Evolutionary conservation across 2,113 vertebrate genomes (phyloP).

Genomic region (Nibea coibor): DNA sequence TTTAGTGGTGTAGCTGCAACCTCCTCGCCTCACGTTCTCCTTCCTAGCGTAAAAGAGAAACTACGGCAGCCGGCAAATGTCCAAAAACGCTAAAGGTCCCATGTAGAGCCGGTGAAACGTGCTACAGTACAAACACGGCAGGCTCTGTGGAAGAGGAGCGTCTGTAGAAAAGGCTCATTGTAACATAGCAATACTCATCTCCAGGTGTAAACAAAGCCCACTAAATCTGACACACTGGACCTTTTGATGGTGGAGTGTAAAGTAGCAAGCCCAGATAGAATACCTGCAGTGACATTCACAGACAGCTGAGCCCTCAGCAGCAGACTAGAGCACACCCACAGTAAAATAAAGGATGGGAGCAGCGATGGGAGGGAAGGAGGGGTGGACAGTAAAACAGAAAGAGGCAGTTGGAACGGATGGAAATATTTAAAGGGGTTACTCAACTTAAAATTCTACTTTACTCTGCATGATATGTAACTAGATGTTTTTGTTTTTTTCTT

Average conservation of each 20-base stretch:
- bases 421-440: conserved; percentile 82
- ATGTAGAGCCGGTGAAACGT: no score
- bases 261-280: conserved; percentile 50
- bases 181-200: no score
- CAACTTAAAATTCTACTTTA: conserved; percentile 91
- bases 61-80: no score
- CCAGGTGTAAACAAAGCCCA: no score
- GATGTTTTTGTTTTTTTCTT: conserved; percentile 33
- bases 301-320: conserved; percentile 71
- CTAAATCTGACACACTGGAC: no score
- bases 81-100: no score
- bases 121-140: no score
- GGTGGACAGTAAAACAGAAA: conserved; percentile 66
- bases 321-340: conserved; percentile 71
- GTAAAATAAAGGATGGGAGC: conserved; percentile 59
- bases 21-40: no score
- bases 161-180: no score
- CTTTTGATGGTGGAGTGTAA: conserved; percentile 12
- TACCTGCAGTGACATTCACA: conserved; percentile 73
- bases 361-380: conserved; percentile 40
- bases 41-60: no score
- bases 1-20: no score
- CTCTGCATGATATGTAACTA: conserved; percentile 83
- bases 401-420: conserved; percentile 62
- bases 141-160: no score